Percentiles rank a stretch among this genome's conserved stretches.
Evolutionary conservation across 2,888 invertebrate genomes (phyloP).

Genomic region (Stegana nigrithorax): DNA sequence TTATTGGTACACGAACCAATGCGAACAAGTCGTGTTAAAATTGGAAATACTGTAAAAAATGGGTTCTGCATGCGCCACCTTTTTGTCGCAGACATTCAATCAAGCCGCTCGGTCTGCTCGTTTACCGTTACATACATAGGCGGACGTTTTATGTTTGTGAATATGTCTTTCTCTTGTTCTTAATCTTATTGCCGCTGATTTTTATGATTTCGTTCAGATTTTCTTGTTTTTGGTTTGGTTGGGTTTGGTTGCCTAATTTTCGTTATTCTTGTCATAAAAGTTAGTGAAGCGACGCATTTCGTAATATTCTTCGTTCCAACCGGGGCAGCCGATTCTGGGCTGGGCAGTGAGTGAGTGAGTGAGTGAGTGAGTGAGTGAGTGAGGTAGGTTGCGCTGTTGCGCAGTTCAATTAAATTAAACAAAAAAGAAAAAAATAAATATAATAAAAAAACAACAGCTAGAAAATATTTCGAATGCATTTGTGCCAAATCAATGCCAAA

Average conservation of each 20-base stretch:
- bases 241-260: background rate
- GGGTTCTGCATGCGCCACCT: slow-evolving; percentile 3
- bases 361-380: no score
- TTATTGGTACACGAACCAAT: background rate
- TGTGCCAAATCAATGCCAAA: slow-evolving; percentile 27
- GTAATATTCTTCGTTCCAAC: background rate
- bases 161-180: background rate
- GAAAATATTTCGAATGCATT: slow-evolving; percentile 11
- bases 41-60: slow-evolving; percentile 8
- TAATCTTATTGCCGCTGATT: background rate
- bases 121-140: no score
- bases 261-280: background rate
- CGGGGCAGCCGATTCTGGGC: background rate
- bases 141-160: no score
- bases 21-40: background rate
- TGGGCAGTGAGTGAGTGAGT: no score
- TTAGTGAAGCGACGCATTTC: slow-evolving; percentile 12
- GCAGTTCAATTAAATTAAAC: no score
- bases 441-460: background rate
- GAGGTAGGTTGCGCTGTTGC: no score
- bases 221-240: no score
- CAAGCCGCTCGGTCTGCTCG: background rate
- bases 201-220: background rate
- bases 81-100: slow-evolving; percentile 15
- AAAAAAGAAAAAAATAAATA: background rate